Percentiles rank a stretch among this genome's conserved stretches.
phyloP scores from a whole-genome alignment of 2,797 vertebrate species.

The Paguma larvata region DNA sequence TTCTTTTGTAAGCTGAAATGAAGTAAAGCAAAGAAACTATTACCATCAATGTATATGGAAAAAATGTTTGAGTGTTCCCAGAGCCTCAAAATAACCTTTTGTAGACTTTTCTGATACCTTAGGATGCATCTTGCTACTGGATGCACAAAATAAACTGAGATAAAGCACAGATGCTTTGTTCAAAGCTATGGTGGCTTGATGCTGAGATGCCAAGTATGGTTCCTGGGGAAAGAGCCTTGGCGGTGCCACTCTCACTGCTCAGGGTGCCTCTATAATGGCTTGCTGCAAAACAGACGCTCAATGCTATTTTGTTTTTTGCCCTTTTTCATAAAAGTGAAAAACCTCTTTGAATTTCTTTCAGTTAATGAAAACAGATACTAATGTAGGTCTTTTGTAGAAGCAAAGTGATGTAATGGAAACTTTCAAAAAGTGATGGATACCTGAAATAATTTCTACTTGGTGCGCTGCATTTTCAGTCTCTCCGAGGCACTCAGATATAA shows the following conservation, averaged over 20 bases:
- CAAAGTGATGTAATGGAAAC: not conserved
- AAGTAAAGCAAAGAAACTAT: not conserved
- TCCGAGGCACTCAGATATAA: not conserved
- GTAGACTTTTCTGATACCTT: not conserved
- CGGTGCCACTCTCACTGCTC: not conserved
- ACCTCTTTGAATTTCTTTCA: not conserved
- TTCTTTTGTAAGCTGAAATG: not conserved
- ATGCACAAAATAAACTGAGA: not conserved
- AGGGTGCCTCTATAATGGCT: not conserved
- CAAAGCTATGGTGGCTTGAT: not conserved
- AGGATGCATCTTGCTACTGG: not conserved
- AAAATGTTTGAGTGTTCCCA: not conserved
- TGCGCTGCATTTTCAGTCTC: not conserved
- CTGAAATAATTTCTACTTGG: not conserved
- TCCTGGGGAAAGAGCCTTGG: not conserved
- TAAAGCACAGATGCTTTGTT: not conserved
- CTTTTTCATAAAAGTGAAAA: not conserved
- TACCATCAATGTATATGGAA: not conserved
- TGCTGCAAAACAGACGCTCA: not conserved
- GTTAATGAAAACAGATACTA: not conserved
- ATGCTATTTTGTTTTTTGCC: not conserved
- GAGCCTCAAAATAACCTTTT: not conserved
- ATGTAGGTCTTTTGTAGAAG: not conserved
- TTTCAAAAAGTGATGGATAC: not conserved
- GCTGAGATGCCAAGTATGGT: not conserved